Conservation (phyloP, 2,888 invertebrate species). For the Acronicta aceris region DNA sequence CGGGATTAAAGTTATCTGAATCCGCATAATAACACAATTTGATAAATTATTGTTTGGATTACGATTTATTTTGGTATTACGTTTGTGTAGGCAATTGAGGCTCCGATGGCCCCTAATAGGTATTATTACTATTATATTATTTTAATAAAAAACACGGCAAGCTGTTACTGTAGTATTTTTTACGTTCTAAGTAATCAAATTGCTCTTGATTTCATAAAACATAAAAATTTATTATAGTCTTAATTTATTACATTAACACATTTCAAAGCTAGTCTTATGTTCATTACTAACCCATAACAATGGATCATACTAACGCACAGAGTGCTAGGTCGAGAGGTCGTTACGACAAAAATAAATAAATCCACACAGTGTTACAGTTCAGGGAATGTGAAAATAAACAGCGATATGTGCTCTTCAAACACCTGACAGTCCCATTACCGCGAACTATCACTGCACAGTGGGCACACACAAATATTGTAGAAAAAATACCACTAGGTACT, state of each 20-base stretch:
- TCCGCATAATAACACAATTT: too few species aligned
- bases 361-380: slow-evolving; percentile 63
- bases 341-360: slow-evolving; percentile 70
- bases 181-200: too few species aligned
- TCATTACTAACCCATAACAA: slow-evolving; percentile 28
- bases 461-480: slow-evolving; percentile 31
- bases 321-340: slow-evolving; percentile 28
- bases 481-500: slow-evolving; percentile 18
- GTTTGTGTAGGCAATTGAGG: too few species aligned
- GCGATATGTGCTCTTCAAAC: slow-evolving; percentile 74
- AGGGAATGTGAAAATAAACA: slow-evolving; percentile 76
- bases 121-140: too few species aligned
- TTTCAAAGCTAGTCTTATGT: slow-evolving; percentile 4
- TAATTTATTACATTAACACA: neutral
- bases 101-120: too few species aligned
- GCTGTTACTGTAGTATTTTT: too few species aligned
- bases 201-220: too few species aligned
- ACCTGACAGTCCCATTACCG: slow-evolving; percentile 83
- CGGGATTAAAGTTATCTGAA: too few species aligned
- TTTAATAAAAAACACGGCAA: too few species aligned
- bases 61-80: too few species aligned
- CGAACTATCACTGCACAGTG: slow-evolving; percentile 75
- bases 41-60: too few species aligned
- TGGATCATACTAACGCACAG: slow-evolving; percentile 28
- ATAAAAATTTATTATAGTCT: too few species aligned